Evolutionary conservation across 2,797 vertebrate genomes (phyloP).

Genomic region (Cephalopachus bancanus): DNA sequence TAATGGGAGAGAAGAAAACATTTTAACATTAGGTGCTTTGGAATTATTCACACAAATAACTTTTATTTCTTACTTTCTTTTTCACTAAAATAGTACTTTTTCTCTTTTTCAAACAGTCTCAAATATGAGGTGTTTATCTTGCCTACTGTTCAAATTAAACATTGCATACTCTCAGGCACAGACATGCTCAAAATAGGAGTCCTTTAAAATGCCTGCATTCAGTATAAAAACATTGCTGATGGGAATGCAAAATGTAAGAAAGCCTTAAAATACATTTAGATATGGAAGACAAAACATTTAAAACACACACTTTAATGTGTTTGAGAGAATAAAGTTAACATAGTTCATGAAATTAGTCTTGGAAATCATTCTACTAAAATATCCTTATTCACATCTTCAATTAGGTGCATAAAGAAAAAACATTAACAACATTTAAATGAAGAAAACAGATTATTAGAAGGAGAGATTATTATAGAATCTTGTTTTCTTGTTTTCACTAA

Average conservation of each 20-base stretch:
- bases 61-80: conserved; percentile 20
- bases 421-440: conserved; percentile 85
- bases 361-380: background rate
- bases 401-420: conserved; percentile 71
- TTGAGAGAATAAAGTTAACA: background rate
- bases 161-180: background rate
- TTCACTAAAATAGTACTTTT: conserved; percentile 37
- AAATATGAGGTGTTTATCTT: background rate
- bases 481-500: conserved; percentile 88
- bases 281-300: conserved; percentile 22
- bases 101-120: background rate
- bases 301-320: background rate
- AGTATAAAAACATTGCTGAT: background rate
- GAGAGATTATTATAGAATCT: conserved; percentile 84
- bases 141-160: conserved; percentile 43
- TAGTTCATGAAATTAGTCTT: conserved; percentile 5
- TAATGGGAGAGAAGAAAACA: background rate
- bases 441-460: conserved; percentile 88
- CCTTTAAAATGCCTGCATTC: background rate
- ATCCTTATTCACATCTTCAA: conserved; percentile 41
- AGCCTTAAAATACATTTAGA: background rate
- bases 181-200: background rate
- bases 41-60: conserved; percentile 6
- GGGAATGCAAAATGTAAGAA: background rate
- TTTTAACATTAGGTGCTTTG: background rate